phyloP scores from a whole-genome alignment of 2,888 invertebrate species.

The Chironomus tentans region DNA sequence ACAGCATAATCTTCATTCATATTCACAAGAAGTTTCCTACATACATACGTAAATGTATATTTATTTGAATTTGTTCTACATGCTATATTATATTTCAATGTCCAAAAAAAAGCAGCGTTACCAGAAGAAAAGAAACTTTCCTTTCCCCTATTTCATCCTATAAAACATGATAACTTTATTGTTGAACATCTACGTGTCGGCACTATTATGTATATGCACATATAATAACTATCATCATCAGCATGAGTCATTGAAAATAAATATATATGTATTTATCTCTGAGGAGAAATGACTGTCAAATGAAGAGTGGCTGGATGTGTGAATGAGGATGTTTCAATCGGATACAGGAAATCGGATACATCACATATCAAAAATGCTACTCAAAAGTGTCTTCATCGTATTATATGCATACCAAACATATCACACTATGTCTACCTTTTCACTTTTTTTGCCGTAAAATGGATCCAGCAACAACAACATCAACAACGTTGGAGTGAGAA shows the following conservation, averaged over 20 bases:
- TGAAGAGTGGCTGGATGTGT: neutral
- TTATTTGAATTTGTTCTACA: neutral
- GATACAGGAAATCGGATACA: constrained; percentile 20
- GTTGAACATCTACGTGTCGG: neutral
- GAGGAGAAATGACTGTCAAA: neutral
- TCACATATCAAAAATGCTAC: neutral
- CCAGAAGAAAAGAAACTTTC: neutral
- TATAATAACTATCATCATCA: neutral
- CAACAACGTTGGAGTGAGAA: too few species aligned
- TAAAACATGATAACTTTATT: constrained; percentile 5
- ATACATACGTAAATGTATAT: neutral
- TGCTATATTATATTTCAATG: neutral
- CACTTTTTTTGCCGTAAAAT: too few species aligned
- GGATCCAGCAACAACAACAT: too few species aligned
- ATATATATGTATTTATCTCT: neutral
- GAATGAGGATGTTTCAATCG: neutral
- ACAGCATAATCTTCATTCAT: constrained; percentile 4
- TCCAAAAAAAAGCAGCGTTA: neutral
- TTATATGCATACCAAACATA: neutral
- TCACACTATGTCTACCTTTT: neutral
- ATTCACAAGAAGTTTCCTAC: constrained; percentile 15
- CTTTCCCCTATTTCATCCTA: neutral
- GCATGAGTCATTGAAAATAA: constrained; percentile 5
- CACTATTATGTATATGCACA: neutral
- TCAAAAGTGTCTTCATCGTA: neutral